Evolutionary conservation across 2,888 invertebrate species (phyloP).

Genomic region (Halictus quadricinctus): DNA sequence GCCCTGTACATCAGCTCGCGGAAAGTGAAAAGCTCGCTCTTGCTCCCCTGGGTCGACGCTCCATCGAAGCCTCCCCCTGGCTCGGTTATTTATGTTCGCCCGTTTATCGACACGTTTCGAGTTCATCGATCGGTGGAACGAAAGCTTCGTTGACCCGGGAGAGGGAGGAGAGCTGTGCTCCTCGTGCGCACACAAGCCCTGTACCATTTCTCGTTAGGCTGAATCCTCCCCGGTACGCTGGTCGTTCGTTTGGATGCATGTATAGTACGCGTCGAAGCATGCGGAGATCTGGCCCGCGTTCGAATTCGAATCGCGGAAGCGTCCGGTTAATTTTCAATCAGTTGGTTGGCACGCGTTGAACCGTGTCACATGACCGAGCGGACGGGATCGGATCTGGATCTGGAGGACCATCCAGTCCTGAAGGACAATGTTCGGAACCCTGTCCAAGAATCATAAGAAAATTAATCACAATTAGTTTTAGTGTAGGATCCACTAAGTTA

Average conservation of each 20-base stretch:
- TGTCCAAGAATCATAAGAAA: not conserved
- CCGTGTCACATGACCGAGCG: not conserved
- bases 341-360: not conserved
- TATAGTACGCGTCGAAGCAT: conserved; percentile 27
- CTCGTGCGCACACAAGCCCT: not conserved
- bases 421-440: not conserved
- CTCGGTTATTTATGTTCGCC: conserved; percentile 38
- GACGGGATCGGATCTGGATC: not conserved
- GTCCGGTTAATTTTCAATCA: not conserved
- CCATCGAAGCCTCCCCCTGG: not conserved
- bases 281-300: conserved; percentile 12
- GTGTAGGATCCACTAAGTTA: not conserved
- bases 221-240: conserved; percentile 31
- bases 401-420: conserved; percentile 6
- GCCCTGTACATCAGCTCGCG: not conserved
- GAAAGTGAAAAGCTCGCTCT: conserved; percentile 37
- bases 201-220: conserved; percentile 15
- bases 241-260: conserved; percentile 46
- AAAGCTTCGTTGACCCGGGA: conserved; percentile 38
- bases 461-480: not conserved
- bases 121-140: conserved; percentile 39
- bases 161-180: not conserved
- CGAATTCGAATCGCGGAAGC: conserved; percentile 4
- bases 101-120: conserved; percentile 26
- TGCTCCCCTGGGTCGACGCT: conserved; percentile 28